Conservation (phyloP, 2,888 invertebrate genomes). For the Drosophila aldrichi region DNA sequence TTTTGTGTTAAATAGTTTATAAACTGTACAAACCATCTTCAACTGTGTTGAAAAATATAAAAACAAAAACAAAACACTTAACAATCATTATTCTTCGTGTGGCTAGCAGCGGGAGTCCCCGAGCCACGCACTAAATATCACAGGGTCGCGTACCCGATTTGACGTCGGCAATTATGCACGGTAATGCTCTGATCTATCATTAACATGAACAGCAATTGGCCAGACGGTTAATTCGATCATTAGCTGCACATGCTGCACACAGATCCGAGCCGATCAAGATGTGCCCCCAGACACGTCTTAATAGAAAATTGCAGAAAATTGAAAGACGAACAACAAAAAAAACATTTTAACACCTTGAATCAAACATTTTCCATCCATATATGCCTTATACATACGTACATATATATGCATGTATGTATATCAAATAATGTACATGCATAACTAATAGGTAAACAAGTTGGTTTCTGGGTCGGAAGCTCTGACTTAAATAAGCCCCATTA, state of each 20-base stretch:
- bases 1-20: slow-evolving; percentile 46
- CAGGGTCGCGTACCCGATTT: slow-evolving; percentile 5
- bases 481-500: slow-evolving; percentile 47
- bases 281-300: neutral
- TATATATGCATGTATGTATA: neutral
- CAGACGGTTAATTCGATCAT: neutral
- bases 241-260: slow-evolving; percentile 10
- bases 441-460: slow-evolving; percentile 9
- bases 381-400: neutral
- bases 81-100: slow-evolving; percentile 9
- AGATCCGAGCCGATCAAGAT: neutral
- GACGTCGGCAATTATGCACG: neutral
- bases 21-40: slow-evolving; percentile 40
- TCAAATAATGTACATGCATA: slow-evolving; percentile 4
- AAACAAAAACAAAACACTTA: neutral
- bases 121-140: neutral
- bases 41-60: slow-evolving; percentile 31
- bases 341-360: slow-evolving; percentile 5
- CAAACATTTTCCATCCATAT: neutral
- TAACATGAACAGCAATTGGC: slow-evolving; percentile 4
- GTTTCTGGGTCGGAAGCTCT: slow-evolving; percentile 21
- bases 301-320: slow-evolving; percentile 9
- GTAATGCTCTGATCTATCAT: slow-evolving; percentile 11
- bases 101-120: slow-evolving; percentile 2
- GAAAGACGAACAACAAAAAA: neutral